These are phyloP conservation scores for Origma solitaria DNA, from an alignment of 2,113 vertebrate genomes.

Conservation along the genomic window DNA sequence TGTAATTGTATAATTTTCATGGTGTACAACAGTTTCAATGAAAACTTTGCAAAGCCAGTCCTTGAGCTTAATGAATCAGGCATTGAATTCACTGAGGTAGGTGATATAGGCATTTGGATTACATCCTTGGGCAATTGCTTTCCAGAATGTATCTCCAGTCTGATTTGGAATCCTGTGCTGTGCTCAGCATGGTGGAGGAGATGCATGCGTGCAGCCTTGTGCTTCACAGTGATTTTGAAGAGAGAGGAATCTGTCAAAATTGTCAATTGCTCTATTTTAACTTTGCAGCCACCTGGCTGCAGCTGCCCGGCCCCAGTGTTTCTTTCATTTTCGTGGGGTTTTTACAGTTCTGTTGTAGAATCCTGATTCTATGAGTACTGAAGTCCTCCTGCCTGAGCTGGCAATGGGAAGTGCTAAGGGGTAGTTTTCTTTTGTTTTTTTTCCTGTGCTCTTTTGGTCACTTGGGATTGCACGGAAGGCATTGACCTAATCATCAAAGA, in stretches of 20 bases:
- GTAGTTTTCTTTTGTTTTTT: neutral
- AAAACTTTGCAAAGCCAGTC: neutral
- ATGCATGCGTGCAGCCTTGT: neutral
- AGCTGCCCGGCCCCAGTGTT: neutral
- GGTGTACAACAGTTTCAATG: neutral
- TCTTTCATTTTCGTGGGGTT: neutral
- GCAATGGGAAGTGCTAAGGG: neutral
- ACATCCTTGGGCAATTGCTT: neutral
- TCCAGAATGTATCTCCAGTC: neutral
- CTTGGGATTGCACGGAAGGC: neutral
- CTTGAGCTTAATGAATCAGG: neutral
- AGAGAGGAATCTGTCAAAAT: neutral
- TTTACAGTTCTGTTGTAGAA: neutral
- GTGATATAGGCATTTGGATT: neutral
- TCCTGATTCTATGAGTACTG: neutral
- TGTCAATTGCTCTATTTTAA: neutral
- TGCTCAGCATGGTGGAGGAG: neutral
- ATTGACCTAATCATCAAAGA: slow-evolving; percentile 29
- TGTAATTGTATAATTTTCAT: neutral
- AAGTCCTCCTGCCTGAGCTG: neutral
- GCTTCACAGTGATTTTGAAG: neutral
- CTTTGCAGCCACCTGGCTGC: neutral
- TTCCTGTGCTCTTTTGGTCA: neutral
- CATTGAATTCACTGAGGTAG: neutral
- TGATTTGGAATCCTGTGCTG: neutral